Conservation (phyloP, 1,140 invertebrate genomes). For the Himalopsyche phryganea region DNA sequence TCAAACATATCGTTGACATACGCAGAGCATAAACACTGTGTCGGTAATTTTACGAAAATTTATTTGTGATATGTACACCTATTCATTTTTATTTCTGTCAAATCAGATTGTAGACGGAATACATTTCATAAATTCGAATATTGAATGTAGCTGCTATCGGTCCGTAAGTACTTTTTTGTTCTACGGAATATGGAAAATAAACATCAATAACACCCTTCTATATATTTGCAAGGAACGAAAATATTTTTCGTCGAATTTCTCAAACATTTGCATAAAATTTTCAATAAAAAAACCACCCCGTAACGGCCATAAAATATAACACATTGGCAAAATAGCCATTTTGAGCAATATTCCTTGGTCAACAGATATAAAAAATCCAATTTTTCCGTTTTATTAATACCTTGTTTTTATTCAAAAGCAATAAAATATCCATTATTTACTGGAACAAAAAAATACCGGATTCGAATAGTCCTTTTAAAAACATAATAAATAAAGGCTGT, state of each 20-base stretch:
- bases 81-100: constrained; percentile 26
- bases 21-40: background rate
- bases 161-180: constrained; percentile 17
- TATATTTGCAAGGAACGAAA: constrained; percentile 4
- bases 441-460: too few relatives aligned
- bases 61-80: background rate
- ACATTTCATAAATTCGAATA: constrained; percentile 34
- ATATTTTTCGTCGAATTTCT: constrained; percentile 10
- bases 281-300: constrained; percentile 19
- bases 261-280: constrained; percentile 21
- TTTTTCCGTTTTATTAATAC: too few relatives aligned
- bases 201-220: constrained; percentile 30
- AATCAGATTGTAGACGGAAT: constrained; percentile 33
- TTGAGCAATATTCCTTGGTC: background rate
- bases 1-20: too few relatives aligned
- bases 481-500: too few relatives aligned
- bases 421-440: too few relatives aligned
- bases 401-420: too few relatives aligned
- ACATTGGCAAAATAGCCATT: constrained; percentile 21
- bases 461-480: too few relatives aligned
- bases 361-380: background rate
- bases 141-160: constrained; percentile 30
- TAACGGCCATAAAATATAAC: constrained; percentile 22
- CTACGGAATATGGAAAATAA: constrained; percentile 33
- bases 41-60: too few relatives aligned